Percentiles rank a stretch among this genome's conserved stretches.
phyloP scores from a whole-genome alignment of 1,140 invertebrate species.

The Octopus sinensis region DNA sequence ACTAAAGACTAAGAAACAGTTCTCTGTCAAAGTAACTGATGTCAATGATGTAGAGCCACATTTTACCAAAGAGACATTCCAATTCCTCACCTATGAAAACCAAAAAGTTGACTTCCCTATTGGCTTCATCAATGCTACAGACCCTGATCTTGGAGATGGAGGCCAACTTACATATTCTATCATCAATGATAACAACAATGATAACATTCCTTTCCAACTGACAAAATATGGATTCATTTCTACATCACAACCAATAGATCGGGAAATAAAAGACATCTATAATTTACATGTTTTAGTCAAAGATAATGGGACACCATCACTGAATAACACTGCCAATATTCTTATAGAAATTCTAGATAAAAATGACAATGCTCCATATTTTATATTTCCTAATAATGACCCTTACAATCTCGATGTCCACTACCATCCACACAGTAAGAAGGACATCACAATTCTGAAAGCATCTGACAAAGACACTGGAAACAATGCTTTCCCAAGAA shows the following conservation, averaged over 20 bases:
- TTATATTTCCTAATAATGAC: conserved; percentile 10
- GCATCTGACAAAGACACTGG: too few relatives aligned
- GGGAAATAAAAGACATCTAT: not conserved
- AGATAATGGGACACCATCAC: conserved; percentile 1
- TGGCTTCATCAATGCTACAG: conserved; percentile 2
- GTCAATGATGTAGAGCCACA: not conserved
- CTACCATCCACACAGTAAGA: too few relatives aligned
- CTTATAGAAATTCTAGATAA: conserved; percentile 41
- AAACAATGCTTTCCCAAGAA: too few relatives aligned
- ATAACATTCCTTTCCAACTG: conserved; percentile 1
- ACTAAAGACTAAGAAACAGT: not conserved
- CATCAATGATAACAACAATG: not conserved
- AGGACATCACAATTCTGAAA: too few relatives aligned
- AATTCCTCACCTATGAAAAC: not conserved
- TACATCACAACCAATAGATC: not conserved
- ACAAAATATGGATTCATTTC: not conserved
- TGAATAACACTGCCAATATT: conserved; percentile 21
- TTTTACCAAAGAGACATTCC: not conserved
- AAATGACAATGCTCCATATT: conserved; percentile 47
- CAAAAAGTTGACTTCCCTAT: not conserved
- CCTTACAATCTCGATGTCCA: too few relatives aligned
- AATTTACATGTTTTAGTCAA: conserved; percentile 1
- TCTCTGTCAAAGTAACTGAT: not conserved
- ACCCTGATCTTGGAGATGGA: not conserved
- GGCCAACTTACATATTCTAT: conserved; percentile 1